Conservation (phyloP, 2,113 vertebrate genomes). For the Sander vitreus region DNA sequence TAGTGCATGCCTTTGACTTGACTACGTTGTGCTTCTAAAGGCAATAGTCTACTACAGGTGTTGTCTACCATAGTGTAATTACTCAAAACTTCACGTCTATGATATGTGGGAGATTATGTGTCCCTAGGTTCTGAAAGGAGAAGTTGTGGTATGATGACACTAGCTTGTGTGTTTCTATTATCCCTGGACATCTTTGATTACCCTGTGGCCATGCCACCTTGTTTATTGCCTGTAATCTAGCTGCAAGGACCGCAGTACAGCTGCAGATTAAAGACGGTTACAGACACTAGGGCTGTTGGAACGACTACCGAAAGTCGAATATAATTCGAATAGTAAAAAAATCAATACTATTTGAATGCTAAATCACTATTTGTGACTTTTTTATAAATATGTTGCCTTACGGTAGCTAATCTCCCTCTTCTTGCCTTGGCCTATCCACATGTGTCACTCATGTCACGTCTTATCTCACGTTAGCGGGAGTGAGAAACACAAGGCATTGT, state of each 20-base stretch:
- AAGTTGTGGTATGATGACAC: not conserved
- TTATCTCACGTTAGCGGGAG: no score
- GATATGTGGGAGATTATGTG: not conserved
- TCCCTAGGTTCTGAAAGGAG: not conserved
- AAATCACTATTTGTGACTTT: no score
- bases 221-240: not conserved
- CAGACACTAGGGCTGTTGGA: no score
- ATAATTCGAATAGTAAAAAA: no score
- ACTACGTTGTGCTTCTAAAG: conserved; percentile 1
- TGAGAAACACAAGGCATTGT: no score
- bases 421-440: no score
- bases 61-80: not conserved
- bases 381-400: no score
- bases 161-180: not conserved
- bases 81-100: not conserved
- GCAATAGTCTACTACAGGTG: conserved; percentile 12
- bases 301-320: no score
- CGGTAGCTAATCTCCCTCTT: no score
- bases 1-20: not conserved
- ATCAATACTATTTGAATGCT: no score
- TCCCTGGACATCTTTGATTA: not conserved
- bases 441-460: no score
- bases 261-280: not conserved
- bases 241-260: not conserved
- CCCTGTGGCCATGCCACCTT: not conserved